These are phyloP conservation scores for Calephelis nemesis DNA, from an alignment of 1,140 invertebrate species.

Conservation along the genomic window DNA sequence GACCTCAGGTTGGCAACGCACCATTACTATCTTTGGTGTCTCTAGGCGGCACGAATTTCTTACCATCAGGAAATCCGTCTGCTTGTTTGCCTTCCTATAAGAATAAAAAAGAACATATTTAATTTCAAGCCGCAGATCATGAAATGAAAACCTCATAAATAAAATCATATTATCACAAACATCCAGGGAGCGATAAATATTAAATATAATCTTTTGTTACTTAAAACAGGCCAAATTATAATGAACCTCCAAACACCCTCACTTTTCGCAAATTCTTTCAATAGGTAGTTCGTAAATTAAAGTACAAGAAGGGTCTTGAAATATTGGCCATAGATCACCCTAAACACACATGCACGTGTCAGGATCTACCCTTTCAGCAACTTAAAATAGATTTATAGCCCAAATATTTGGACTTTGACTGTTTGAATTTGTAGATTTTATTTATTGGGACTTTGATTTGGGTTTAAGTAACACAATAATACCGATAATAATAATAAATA, in stretches of 20 bases:
- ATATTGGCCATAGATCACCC: slow-evolving; percentile 42
- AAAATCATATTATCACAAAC: slow-evolving; percentile 56
- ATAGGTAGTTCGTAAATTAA: slow-evolving; percentile 7
- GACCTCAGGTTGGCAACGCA: too few relatives aligned
- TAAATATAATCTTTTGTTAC: slow-evolving; percentile 49
- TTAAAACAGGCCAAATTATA: slow-evolving; percentile 28
- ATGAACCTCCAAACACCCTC: slow-evolving; percentile 8
- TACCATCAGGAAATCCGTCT: too few relatives aligned
- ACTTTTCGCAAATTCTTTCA: slow-evolving; percentile 1
- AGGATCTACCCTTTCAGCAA: slow-evolving; percentile 48
- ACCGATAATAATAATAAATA: too few relatives aligned
- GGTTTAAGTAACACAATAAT: too few relatives aligned
- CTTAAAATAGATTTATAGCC: slow-evolving; percentile 7
- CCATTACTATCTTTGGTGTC: too few relatives aligned
- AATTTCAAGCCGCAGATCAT: neutral
- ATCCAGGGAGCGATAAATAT: slow-evolving; percentile 61
- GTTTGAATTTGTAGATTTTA: slow-evolving; percentile 9
- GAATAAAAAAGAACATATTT: neutral
- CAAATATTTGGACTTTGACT: slow-evolving; percentile 44
- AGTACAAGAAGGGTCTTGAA: slow-evolving; percentile 30
- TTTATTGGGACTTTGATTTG: too few relatives aligned
- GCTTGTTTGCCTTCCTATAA: too few relatives aligned
- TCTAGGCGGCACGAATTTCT: too few relatives aligned
- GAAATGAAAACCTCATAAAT: slow-evolving; percentile 5
- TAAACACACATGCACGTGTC: slow-evolving; percentile 50